A percentile compares a stretch with the other conserved stretches of the same genome.
phyloP scores from a whole-genome alignment of 2,113 vertebrate species.

The Symphodus melops region DNA sequence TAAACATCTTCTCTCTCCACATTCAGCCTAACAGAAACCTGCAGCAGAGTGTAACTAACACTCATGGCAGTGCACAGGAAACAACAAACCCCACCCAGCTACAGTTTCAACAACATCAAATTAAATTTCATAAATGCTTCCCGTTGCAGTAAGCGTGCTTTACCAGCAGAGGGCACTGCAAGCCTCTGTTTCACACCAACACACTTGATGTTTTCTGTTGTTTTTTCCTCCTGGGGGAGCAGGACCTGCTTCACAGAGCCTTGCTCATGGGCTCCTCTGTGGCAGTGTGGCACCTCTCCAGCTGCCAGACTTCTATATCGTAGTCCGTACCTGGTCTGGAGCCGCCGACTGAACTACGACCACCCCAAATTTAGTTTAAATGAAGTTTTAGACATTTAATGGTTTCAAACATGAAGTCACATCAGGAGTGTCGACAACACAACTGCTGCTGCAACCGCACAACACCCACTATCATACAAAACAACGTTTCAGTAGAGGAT shows the following conservation, averaged over 20 bases:
- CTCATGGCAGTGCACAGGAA: background rate
- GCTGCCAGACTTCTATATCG: no score
- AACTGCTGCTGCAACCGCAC: background rate
- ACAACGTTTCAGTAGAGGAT: background rate
- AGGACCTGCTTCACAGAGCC: no score
- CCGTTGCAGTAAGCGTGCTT: background rate
- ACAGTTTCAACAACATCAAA: background rate
- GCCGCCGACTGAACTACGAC: no score
- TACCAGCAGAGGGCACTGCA: constrained; percentile 22
- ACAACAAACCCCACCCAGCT: constrained; percentile 7
- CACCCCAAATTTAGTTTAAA: no score
- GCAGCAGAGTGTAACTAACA: background rate
- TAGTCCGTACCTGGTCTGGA: no score
- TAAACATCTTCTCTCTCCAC: no score
- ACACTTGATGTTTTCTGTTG: no score
- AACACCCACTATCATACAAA: background rate
- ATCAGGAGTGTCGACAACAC: background rate
- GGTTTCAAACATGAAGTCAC: constrained; percentile 8
- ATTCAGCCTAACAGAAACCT: no score
- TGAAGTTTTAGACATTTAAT: constrained; percentile 5
- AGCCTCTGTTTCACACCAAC: background rate
- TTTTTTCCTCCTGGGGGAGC: no score
- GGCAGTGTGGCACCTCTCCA: no score
- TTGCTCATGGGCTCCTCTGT: no score
- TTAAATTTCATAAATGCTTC: background rate